Conservation (phyloP, 2,113 vertebrate genomes). For the Phrynocephalus versicolor region DNA sequence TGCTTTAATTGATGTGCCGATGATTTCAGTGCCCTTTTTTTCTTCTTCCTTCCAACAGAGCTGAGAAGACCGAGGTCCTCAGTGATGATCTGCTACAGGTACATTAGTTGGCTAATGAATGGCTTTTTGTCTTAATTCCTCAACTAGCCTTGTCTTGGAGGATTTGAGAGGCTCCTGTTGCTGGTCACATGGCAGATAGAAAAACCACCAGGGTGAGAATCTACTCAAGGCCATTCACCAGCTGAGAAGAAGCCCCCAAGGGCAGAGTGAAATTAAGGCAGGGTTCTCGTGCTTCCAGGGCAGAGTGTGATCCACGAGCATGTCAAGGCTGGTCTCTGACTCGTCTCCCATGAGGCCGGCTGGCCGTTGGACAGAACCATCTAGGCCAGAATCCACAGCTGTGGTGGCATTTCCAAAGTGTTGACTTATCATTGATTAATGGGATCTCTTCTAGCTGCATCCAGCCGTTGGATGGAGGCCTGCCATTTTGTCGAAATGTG, state of each 20-base stretch:
- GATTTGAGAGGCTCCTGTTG: not conserved
- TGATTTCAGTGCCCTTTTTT: slow-evolving; percentile 34
- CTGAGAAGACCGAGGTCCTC: slow-evolving; percentile 98
- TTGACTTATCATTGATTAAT: no score
- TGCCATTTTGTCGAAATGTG: not conserved
- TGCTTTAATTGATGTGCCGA: not conserved
- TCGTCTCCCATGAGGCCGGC: not conserved
- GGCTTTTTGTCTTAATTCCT: not conserved
- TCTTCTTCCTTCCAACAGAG: slow-evolving; percentile 78
- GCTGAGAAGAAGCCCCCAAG: not conserved
- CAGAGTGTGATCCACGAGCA: not conserved
- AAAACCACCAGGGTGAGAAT: not conserved
- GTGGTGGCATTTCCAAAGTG: no score
- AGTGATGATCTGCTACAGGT: slow-evolving; percentile 98
- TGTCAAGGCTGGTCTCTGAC: not conserved
- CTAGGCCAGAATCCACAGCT: no score
- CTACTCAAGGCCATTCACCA: no score
- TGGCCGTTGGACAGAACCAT: not conserved
- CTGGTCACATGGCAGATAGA: not conserved
- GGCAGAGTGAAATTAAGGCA: no score
- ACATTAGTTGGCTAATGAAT: slow-evolving; percentile 35
- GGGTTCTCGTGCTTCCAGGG: no score
- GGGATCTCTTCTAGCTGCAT: no score
- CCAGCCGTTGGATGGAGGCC: no score
- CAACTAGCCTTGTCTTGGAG: not conserved